Conservation (phyloP, 2,888 invertebrate genomes). For the Catocala sponsa region DNA sequence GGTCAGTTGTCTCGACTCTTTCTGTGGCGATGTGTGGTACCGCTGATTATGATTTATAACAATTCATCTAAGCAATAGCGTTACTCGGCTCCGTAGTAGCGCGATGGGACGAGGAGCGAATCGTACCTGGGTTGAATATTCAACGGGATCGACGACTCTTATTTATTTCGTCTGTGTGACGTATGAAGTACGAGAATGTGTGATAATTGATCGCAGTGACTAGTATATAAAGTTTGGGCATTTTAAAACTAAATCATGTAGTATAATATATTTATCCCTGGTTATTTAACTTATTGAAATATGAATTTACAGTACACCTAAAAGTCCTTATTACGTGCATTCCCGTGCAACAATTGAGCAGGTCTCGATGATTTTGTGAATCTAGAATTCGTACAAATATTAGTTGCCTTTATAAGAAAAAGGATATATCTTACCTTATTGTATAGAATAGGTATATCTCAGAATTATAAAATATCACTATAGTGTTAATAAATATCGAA, state of each 20-base stretch:
- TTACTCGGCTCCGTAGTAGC: too few species aligned
- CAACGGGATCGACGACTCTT: constrained; percentile 6
- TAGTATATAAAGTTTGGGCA: constrained; percentile 32
- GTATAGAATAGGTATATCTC: background rate
- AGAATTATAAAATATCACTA: constrained; percentile 10
- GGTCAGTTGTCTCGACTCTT: too few species aligned
- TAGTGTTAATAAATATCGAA: constrained; percentile 4
- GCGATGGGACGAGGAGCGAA: too few species aligned
- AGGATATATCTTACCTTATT: constrained; percentile 14
- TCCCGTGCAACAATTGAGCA: constrained; percentile 61
- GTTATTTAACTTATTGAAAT: constrained; percentile 40
- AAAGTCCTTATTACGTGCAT: constrained; percentile 50
- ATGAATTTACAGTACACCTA: constrained; percentile 25
- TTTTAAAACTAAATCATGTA: constrained; percentile 51
- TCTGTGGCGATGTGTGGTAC: too few species aligned
- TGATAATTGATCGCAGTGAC: constrained; percentile 32
- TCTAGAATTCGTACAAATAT: constrained; percentile 24
- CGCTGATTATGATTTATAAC: too few species aligned
- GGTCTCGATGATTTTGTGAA: constrained; percentile 55
- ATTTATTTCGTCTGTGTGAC: constrained; percentile 21
- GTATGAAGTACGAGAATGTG: constrained; percentile 9
- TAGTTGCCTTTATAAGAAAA: constrained; percentile 24
- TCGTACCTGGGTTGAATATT: too few species aligned
- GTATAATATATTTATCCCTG: constrained; percentile 28
- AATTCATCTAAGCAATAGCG: too few species aligned